phyloP scores from a whole-genome alignment of 2,888 invertebrate genomes.

The Plagodis pulveraria region DNA sequence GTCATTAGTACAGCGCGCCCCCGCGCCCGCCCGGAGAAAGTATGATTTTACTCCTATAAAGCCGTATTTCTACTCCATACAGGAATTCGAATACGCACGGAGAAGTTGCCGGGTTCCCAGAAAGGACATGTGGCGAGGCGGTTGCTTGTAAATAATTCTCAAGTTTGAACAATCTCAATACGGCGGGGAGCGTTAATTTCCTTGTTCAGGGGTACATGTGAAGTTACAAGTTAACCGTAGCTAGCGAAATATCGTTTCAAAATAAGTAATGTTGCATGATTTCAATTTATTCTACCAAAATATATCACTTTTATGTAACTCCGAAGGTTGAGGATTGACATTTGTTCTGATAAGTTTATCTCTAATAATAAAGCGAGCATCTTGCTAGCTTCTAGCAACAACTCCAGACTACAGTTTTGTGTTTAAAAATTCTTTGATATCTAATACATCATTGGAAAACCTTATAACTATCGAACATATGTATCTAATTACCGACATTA shows the following conservation, averaged over 20 bases:
- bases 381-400: too few species aligned
- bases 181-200: conserved; percentile 49
- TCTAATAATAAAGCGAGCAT: too few species aligned
- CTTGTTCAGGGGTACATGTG: conserved; percentile 25
- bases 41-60: conserved; percentile 85
- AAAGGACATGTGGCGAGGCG: conserved; percentile 76
- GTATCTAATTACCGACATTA: too few species aligned
- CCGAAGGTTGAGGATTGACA: too few species aligned
- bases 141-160: conserved; percentile 78
- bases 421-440: too few species aligned
- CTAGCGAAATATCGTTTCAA: not conserved
- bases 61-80: conserved; percentile 85
- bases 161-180: conserved; percentile 80
- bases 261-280: too few species aligned
- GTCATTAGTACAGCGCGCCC: conserved; percentile 81
- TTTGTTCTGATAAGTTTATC: too few species aligned
- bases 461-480: too few species aligned
- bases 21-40: conserved; percentile 79
- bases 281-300: too few species aligned
- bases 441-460: too few species aligned
- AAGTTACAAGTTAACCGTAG: not conserved
- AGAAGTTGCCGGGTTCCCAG: conserved; percentile 76
- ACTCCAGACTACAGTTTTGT: too few species aligned
- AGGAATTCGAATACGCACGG: conserved; percentile 82
- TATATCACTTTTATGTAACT: too few species aligned